Percentiles rank a stretch among this genome's conserved stretches.
These are phyloP conservation scores for Eupithecia pulchellata DNA, from an alignment of 2,888 invertebrate genomes.

Conservation along the genomic window DNA sequence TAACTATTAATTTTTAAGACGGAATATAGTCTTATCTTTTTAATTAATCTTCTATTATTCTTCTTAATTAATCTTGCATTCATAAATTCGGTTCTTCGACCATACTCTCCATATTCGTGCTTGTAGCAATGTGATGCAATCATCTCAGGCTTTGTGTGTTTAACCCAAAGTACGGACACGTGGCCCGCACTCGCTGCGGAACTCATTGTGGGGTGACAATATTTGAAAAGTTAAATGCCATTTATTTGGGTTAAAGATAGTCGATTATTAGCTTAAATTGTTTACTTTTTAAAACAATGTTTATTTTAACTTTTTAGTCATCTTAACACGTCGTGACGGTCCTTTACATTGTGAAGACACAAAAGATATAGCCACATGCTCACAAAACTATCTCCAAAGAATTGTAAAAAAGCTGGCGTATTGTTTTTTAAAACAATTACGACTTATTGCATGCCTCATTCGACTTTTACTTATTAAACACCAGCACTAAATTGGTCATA, in stretches of 20 bases:
- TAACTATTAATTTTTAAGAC: too few species aligned
- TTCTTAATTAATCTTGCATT: too few species aligned
- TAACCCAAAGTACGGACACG: constrained; percentile 29
- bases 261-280: constrained; percentile 32
- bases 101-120: neutral
- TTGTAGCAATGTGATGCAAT: neutral
- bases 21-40: too few species aligned
- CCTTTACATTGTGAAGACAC: constrained; percentile 1
- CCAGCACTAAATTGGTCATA: too few species aligned
- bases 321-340: constrained; percentile 24
- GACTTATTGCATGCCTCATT: constrained; percentile 1
- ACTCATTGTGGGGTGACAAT: constrained; percentile 27
- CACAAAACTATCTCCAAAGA: constrained; percentile 35
- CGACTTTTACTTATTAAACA: neutral
- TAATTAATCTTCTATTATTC: too few species aligned
- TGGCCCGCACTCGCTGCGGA: constrained; percentile 30
- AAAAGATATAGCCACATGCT: constrained; percentile 36
- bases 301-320: constrained; percentile 19
- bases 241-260: constrained; percentile 32
- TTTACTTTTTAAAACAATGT: constrained; percentile 23
- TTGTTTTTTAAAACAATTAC: constrained; percentile 4
- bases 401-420: constrained; percentile 5
- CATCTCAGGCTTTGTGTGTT: constrained; percentile 1
- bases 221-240: constrained; percentile 30
- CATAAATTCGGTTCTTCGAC: neutral